Base-by-base conservation (phyloP, 2,888 invertebrate species). In the Hartigia nigra region DNA sequence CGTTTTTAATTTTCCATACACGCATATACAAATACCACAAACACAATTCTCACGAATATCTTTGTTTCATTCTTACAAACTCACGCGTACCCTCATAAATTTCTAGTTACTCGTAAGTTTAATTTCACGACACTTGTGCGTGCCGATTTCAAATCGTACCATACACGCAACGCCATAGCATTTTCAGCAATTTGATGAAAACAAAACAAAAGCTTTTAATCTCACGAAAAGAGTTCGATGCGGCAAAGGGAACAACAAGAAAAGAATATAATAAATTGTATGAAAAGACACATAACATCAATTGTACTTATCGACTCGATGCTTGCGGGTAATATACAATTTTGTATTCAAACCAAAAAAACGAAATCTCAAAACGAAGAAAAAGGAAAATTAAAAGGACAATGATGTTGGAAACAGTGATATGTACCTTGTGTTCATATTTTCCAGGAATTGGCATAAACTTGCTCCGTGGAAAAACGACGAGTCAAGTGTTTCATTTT, bases 391-490 rank as follows among this genome's bases (percentile, higher is more conserved):
- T 55, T 23, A 55, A 55, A 23, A 23, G 9, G 5, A 55, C 55
- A 55, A 55, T 55, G 55, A 55, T 55, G 23, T 5, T 55, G 55
- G 55, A 23, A 55, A 55, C 55, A 23, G 23, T 55, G 55, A 55
- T 55, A 55, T 23, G 55, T 55, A 23, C 55, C 55, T 23, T 23
- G 9, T 23, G 9, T 23, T 55, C 23, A 55, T 23, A 23, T 55
- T 23, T 23, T 55, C 23, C 23, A 55, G 9, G 1, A 55, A 55
- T 55, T 55, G 14, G 14, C 55, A 55, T 55, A 55, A 77, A 74
- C 23, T 36, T 12, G 39, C 35, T 35, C 74, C 74, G 75, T 72
- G 78, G 32, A 76, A 79, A 80, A 78, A 80, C 79, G 79, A 81
- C 79, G 76, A 76, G 76, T 81, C 35, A 74, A 78, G 81, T 72